Base-by-base conservation (phyloP, 2,113 vertebrate genomes). In the Trichechus manatus region DNA sequence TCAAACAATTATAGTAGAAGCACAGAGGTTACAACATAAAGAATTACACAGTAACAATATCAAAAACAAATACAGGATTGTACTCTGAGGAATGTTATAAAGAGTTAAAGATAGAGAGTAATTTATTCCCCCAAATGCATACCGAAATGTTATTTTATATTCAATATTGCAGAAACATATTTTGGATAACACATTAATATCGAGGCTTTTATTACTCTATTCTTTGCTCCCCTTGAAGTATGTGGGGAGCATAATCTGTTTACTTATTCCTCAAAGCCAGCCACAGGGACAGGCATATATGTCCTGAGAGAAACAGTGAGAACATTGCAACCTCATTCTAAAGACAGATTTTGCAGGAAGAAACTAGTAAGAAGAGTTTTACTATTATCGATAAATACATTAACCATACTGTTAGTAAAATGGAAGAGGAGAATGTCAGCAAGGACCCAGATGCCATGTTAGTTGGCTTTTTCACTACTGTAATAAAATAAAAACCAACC, bases 281-380 rank as follows among this genome's bases (percentile, higher is more conserved):
- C 59, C 42, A 66, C 14, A 86, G 23, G 22, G 44, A 82, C 44
- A 96, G 27, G 14, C 17, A 90, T 59, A 25, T 78, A 79, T 96
- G 75, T 92, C 74, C 72, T 64, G 11, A 91, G 77, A 83, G 75
- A 97, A 39, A 36, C 27, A 15, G 5, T 93, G 39, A 96, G 97
- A 96, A 96, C 88, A 95, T 94, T 97, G 92, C 64, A 80, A 63
- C 63, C 20, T 91, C 9, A 50, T 25, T 97, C 78, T 81, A 63
- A 90, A 95, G 94, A 93, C 39, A 94, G 2, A 91, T 42, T 81
- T 90, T 44, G 0, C 74, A 93, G 93, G 79, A 86, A 56, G 64
- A 97, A 97, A 93, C 23, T 92, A 97, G 20, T 87, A 87, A 87
- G 39, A 94, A 90, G 29, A 14, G 83, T 93, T 97, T 97, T 75